These are phyloP conservation scores for Amblyraja radiata DNA, from an alignment of 2,797 vertebrate genomes.

Conservation along the genomic window DNA sequence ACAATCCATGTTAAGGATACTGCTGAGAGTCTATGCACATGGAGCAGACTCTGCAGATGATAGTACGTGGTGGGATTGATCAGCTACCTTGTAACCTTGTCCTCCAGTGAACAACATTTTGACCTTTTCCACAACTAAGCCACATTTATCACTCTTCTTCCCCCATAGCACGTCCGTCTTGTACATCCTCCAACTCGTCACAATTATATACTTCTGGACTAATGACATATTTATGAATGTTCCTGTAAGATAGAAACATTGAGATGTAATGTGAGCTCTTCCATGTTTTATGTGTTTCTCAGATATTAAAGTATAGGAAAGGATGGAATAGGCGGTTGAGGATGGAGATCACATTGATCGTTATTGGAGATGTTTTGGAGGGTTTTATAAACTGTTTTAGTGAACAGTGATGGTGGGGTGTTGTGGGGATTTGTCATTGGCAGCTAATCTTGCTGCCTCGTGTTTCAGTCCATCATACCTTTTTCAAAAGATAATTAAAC, in stretches of 20 bases:
- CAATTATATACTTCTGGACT: neutral
- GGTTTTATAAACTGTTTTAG: neutral
- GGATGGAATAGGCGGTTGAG: neutral
- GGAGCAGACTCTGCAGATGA: too few relatives aligned
- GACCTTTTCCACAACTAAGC: neutral
- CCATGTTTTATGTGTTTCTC: neutral
- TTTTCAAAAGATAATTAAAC: neutral
- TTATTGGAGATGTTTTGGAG: neutral
- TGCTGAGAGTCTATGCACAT: too few relatives aligned
- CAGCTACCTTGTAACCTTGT: neutral
- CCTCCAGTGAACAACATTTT: neutral
- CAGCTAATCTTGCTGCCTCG: neutral
- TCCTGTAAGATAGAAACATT: neutral
- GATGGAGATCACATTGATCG: neutral
- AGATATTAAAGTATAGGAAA: neutral
- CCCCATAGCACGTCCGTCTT: neutral
- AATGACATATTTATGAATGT: neutral
- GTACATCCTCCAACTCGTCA: neutral
- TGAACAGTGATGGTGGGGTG: neutral
- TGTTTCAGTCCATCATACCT: neutral
- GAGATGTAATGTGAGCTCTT: neutral
- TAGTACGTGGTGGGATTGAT: neutral
- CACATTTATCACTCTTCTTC: neutral
- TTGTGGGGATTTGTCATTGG: neutral
- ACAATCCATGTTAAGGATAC: too few relatives aligned